A percentile compares a stretch with the other conserved stretches of the same genome.
phyloP scores from a whole-genome alignment of 2,888 invertebrate genomes.

The Osmoderma eremita region DNA sequence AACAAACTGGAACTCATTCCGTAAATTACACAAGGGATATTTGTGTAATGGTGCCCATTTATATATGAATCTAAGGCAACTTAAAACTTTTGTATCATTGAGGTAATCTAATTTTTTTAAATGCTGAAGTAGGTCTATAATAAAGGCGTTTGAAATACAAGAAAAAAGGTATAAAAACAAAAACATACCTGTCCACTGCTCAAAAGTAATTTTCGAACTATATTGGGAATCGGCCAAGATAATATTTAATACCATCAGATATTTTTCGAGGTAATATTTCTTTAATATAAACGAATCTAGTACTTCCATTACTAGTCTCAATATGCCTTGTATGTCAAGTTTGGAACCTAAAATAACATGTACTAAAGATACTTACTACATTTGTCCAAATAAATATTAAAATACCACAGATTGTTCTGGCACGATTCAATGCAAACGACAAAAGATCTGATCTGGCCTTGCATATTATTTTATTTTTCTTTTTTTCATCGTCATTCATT shows the following conservation, averaged over 20 bases:
- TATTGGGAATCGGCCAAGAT: conserved; percentile 67
- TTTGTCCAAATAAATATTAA: not conserved
- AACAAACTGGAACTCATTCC: conserved; percentile 56
- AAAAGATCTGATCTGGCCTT: conserved; percentile 56
- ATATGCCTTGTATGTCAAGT: conserved; percentile 63
- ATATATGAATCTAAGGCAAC: conserved; percentile 53
- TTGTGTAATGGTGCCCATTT: conserved; percentile 56
- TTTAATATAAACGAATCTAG: conserved; percentile 59
- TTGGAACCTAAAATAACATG: conserved; percentile 55
- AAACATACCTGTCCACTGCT: conserved; percentile 69
- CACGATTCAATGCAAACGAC: conserved; percentile 63
- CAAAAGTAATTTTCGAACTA: conserved; percentile 64
- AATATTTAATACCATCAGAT: conserved; percentile 68
- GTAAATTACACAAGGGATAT: conserved; percentile 51
- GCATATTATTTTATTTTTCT: conserved; percentile 56
- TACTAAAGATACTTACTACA: not conserved
- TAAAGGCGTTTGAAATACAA: conserved; percentile 15
- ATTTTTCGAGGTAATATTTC: conserved; percentile 65
- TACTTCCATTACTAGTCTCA: conserved; percentile 61
- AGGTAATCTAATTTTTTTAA: conserved; percentile 39
- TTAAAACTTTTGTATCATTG: conserved; percentile 46
- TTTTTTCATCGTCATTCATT: conserved; percentile 63
- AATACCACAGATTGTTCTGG: conserved; percentile 62
- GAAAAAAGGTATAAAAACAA: not conserved
- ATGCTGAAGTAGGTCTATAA: conserved; percentile 43